Percentiles rank a stretch among this genome's conserved stretches.
Conservation (phyloP, 2,888 invertebrate species). For the Heliconius aoede region DNA sequence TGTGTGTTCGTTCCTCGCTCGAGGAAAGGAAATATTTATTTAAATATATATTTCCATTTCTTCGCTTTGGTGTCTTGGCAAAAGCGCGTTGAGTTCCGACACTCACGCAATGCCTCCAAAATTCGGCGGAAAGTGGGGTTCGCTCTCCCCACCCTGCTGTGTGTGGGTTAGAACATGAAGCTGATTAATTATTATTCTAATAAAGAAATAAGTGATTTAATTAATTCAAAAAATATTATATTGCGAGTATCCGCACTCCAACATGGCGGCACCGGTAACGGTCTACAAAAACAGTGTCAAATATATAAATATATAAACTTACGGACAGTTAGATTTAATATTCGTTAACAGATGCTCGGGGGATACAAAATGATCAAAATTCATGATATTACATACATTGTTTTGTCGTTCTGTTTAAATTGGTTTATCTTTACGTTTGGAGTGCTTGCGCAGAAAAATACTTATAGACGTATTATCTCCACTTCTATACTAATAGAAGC, state of each 20-base stretch:
- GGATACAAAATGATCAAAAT: slow-evolving; percentile 6
- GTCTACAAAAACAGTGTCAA: slow-evolving; percentile 49
- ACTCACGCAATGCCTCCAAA: no score
- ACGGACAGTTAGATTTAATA: slow-evolving; percentile 29
- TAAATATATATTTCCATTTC: no score
- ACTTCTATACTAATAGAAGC: no score
- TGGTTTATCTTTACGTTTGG: not conserved
- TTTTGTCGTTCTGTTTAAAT: slow-evolving; percentile 1
- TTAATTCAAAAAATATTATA: slow-evolving; percentile 8
- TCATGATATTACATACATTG: slow-evolving; percentile 4
- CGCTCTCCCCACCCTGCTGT: no score
- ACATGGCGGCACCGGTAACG: slow-evolving; percentile 51
- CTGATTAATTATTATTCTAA: no score
- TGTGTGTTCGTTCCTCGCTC: no score
- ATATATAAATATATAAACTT: slow-evolving; percentile 30
- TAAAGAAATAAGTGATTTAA: not conserved
- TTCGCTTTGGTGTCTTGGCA: no score
- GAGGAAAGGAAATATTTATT: no score
- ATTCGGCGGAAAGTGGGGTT: no score
- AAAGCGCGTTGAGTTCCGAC: no score
- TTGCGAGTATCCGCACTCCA: slow-evolving; percentile 46
- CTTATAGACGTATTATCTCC: not conserved
- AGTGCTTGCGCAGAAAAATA: slow-evolving; percentile 11
- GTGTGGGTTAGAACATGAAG: no score
- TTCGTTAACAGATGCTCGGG: slow-evolving; percentile 17